These are phyloP conservation scores for Rhinogobio ventralis DNA, from an alignment of 2,797 vertebrate species.

Conservation along the genomic window DNA sequence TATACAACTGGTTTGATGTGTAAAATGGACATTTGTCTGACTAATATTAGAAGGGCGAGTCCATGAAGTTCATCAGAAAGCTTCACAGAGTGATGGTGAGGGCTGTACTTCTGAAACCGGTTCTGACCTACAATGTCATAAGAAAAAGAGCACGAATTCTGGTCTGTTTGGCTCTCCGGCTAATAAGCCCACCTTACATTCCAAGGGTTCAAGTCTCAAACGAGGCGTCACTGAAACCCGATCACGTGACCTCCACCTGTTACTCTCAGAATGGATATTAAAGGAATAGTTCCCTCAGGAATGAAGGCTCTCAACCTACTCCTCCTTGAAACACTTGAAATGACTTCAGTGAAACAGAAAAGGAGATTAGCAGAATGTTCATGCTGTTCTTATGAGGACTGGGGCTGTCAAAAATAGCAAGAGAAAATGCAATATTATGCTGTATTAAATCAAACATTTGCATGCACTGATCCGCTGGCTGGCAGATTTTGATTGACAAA, in stretches of 20 bases:
- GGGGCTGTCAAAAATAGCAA: background rate
- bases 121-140: background rate
- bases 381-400: background rate
- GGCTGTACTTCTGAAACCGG: background rate
- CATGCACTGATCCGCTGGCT: background rate
- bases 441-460: background rate
- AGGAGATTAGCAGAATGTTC: background rate
- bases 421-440: too few relatives aligned
- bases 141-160: background rate
- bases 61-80: background rate
- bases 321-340: background rate
- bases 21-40: background rate
- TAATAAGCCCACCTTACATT: conserved; percentile 6
- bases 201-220: conserved; percentile 28
- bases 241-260: conserved; percentile 33
- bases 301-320: background rate
- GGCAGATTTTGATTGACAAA: background rate
- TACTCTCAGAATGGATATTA: background rate
- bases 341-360: background rate
- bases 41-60: background rate
- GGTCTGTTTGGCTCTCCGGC: background rate
- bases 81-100: too few relatives aligned
- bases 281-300: background rate
- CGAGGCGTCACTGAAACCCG: background rate
- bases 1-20: background rate